Conservation (phyloP, 2,888 invertebrate genomes). For the Caenorhabditis sp. region DNA sequence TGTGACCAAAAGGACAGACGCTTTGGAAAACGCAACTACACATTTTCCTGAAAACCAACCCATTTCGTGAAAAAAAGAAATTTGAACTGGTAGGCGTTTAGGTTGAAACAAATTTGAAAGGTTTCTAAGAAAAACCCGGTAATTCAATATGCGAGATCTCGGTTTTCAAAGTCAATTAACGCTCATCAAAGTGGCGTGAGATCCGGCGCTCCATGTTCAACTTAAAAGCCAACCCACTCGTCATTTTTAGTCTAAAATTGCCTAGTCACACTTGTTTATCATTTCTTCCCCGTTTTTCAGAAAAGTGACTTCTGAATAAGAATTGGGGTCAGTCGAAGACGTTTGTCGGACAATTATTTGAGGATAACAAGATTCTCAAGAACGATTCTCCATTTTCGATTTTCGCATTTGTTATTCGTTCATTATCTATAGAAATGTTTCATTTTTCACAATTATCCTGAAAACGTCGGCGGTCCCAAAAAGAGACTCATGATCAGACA, state of each 20-base stretch:
- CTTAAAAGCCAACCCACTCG: too few relatives aligned
- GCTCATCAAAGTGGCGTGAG: slow-evolving; percentile 47
- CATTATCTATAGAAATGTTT: too few relatives aligned
- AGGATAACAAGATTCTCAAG: too few relatives aligned
- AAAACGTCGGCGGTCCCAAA: too few relatives aligned
- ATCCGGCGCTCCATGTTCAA: too few relatives aligned
- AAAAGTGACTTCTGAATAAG: slow-evolving; percentile 13
- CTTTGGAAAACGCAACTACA: too few relatives aligned
- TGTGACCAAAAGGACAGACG: not conserved
- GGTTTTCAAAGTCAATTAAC: slow-evolving; percentile 36
- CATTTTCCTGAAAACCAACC: not conserved
- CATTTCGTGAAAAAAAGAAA: slow-evolving; percentile 13
- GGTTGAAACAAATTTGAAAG: slow-evolving; percentile 27
- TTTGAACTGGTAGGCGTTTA: slow-evolving; percentile 23
- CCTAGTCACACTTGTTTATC: not conserved
- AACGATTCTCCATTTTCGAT: too few relatives aligned
- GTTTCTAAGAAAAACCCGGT: slow-evolving; percentile 38
- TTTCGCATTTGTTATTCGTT: too few relatives aligned
- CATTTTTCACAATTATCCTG: too few relatives aligned
- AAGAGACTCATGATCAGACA: too few relatives aligned
- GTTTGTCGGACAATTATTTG: too few relatives aligned
- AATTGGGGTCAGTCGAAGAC: too few relatives aligned
- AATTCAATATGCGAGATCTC: slow-evolving; percentile 51
- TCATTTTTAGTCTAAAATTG: not conserved
- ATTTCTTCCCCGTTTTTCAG: not conserved